Evolutionary conservation across 1,140 invertebrate genomes (phyloP), one percentile per base, ranked within the genome.

Genomic region (Helicoverpa armigera): DNA sequence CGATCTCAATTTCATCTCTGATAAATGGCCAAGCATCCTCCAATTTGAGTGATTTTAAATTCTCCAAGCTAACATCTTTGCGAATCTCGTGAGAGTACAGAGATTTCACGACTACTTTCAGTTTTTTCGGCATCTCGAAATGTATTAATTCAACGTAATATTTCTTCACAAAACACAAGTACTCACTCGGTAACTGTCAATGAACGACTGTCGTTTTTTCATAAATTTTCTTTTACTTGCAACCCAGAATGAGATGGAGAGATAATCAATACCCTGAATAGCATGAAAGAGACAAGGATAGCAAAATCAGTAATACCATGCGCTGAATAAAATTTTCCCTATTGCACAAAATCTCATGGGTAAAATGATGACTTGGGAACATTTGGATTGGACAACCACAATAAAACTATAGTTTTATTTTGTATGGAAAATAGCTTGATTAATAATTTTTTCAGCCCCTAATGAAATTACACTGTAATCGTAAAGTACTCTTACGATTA

Each of bases 11-110:
- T 91, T 95, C 95, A 54, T 94, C 94, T 82, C 94, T 91, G 48
- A 95, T 95, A 85, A 95, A 95, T 14, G 95, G 95, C 95, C 95
- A 95, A 9, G 95, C 94, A 75, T 95, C 93, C 83, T 95, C 94
- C 14, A 95, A 86, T 82, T 94, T 95, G 7, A 95, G 83, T 12
- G 94, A 95, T 80, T 94, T 91, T 54, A 95, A 86, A 60, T 89
- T 89, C 14, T 91, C 90, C 67, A 95, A 86, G 79, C 92, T 93
- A 13, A 95, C 94, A 88, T 95, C 94, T 87, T 95, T 95, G 13
- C 95, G 88, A 72, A 94, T 95, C 79, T 95, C 95, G 80, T 95
- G 94, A 29, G 93, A 94, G 83, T 94, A 95, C 18, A 94, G 82
- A 1, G 93, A 95, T 85, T 94, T 95, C 31, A 95, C 94, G 50